phyloP scores from a whole-genome alignment of 2,113 vertebrate genomes.

The Cynocephalus volans region DNA sequence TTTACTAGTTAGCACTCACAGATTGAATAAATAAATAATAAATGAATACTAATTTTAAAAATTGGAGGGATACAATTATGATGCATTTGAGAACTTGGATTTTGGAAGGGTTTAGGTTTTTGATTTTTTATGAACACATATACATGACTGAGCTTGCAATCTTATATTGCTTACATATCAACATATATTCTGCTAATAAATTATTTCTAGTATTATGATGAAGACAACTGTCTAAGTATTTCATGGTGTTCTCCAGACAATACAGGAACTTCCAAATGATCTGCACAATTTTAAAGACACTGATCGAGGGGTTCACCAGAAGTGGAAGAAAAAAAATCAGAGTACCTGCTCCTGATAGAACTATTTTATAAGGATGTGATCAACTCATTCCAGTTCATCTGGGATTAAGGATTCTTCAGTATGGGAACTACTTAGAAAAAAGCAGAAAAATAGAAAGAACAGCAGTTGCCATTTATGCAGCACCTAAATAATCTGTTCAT shows the following conservation, averaged over 20 bases:
- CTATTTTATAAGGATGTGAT: neutral
- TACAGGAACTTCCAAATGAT: neutral
- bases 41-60: neutral
- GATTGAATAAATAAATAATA: neutral
- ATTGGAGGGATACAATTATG: neutral
- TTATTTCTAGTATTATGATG: neutral
- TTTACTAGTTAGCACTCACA: neutral
- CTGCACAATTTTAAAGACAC: neutral
- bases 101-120: neutral
- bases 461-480: neutral
- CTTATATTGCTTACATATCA: neutral
- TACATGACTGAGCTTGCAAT: neutral
- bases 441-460: neutral
- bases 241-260: neutral
- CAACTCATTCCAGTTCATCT: neutral
- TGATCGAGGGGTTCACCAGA: neutral
- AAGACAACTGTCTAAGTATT: neutral
- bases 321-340: neutral
- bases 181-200: neutral
- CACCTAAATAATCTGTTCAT: neutral
- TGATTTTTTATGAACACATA: neutral
- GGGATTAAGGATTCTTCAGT: neutral
- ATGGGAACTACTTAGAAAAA: neutral
- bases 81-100: neutral
- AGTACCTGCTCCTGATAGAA: neutral